Evolutionary conservation across 2,113 vertebrate genomes (phyloP), one percentile per base, ranked within the genome.

Genomic region (Sorex araneus): DNA sequence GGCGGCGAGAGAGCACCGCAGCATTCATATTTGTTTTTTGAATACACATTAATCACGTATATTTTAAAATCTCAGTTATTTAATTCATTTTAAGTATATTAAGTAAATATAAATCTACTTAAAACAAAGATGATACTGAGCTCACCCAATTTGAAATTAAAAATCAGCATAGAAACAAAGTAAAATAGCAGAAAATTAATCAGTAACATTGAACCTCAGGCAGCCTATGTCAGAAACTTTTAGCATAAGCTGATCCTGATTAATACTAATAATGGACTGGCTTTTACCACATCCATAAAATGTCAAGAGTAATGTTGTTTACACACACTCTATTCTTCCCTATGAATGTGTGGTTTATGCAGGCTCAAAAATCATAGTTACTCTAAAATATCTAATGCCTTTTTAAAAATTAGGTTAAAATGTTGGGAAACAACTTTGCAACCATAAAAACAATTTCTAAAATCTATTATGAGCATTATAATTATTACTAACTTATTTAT

Each of bases 161-260:
- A 87, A 92, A 92, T 32, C 21, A 75, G 83, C 4, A 13, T 63
- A 69, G 40, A 80, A 92, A 30, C 5, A 16, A 81, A 25, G 43
- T 87, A 90, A 76, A 80, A 93, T 16, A 86, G 21, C 69, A 95
- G 84, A 84, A 94, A 94, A 76, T 87, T 45, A 50, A 84, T 80
- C 73, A 89, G 8, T 83, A 32, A 84, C 18, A 9, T 1, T 64
- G 25, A 82, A 47, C 66, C 34, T 81, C 36, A 60, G 64, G 57
- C 9, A 50, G 34, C 73, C 32, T 45, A 45, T 57, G 11, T 86
- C 27, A 89, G 84, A 77, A 74, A 27, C 23, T 32, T 18, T 50
- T 75, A 47, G 28, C 6, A 32, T 84, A 73, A 85, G 6, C 15
- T 63, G 18, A 54, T n/a, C 36, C 34, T 3, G 9, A n/a, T 73